These are phyloP conservation scores for Apis laboriosa DNA, from an alignment of 1,140 invertebrate species.

Conservation along the genomic window DNA sequence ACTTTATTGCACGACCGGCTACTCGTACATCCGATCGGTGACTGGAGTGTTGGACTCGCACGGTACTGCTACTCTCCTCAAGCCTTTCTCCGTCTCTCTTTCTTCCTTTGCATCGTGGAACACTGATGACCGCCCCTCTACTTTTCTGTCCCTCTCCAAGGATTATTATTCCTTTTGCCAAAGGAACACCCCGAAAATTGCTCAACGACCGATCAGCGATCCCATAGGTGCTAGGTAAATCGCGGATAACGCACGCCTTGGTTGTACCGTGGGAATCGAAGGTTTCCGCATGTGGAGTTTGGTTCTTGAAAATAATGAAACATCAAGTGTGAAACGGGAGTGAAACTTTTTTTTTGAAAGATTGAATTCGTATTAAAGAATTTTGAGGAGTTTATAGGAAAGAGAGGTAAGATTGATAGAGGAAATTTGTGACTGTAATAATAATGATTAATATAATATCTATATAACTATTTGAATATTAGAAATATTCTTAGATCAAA, in stretches of 20 bases:
- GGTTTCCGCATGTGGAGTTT: neutral
- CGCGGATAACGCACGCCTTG: neutral
- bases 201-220: slow-evolving; percentile 18
- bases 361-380: too few relatives aligned
- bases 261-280: neutral
- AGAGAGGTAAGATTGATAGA: too few relatives aligned
- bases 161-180: slow-evolving; percentile 15
- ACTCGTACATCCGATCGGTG: slow-evolving; percentile 73
- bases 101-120: slow-evolving; percentile 9
- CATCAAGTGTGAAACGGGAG: neutral
- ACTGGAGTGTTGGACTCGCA: slow-evolving; percentile 68
- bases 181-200: slow-evolving; percentile 22
- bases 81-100: slow-evolving; percentile 45
- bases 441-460: too few relatives aligned
- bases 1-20: slow-evolving; percentile 38
- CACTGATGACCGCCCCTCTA: neutral
- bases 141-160: slow-evolving; percentile 9
- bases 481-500: too few relatives aligned
- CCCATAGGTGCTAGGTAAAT: neutral
- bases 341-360: too few relatives aligned
- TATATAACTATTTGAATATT: too few relatives aligned
- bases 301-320: neutral
- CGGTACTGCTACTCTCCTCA: slow-evolving; percentile 65
- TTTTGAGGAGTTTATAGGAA: too few relatives aligned
- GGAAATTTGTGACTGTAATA: too few relatives aligned